phyloP scores from a whole-genome alignment of 1,140 invertebrate species.

The Drosophila seguyi region DNA sequence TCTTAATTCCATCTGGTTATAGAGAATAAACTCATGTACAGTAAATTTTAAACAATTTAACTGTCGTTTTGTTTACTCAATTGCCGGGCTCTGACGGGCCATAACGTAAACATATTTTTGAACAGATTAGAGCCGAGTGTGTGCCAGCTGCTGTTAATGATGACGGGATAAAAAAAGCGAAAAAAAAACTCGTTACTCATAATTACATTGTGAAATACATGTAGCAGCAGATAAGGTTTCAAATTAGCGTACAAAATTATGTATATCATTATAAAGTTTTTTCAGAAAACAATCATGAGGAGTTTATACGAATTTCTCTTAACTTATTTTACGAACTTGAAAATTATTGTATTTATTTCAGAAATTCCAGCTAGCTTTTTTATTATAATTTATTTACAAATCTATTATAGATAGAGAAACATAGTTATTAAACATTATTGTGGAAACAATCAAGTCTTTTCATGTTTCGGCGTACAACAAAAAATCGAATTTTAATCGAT shows the following conservation, averaged over 20 bases:
- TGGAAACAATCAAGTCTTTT: too few relatives aligned
- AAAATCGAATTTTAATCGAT: too few relatives aligned
- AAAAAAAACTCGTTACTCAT: slow-evolving; percentile 7
- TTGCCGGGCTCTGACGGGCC: background rate
- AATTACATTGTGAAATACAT: slow-evolving; percentile 5
- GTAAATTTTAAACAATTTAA: background rate
- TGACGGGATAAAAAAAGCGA: background rate
- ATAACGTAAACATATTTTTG: slow-evolving; percentile 22
- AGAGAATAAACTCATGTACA: background rate
- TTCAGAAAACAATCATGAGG: background rate
- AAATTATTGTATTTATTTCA: background rate
- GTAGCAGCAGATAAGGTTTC: slow-evolving; percentile 1
- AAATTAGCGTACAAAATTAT: background rate
- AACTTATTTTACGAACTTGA: background rate
- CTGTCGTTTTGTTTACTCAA: slow-evolving; percentile 4
- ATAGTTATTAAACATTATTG: too few relatives aligned
- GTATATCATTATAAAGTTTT: background rate
- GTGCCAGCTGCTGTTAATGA: slow-evolving; percentile 1
- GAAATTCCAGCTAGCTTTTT: background rate
- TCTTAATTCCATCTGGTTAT: background rate
- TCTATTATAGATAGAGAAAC: too few relatives aligned
- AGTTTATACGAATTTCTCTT: background rate
- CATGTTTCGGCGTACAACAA: too few relatives aligned
- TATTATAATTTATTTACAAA: too few relatives aligned
- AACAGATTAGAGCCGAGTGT: slow-evolving; percentile 16